Evolutionary conservation across 2,797 vertebrate species (phyloP).

Genomic region (Erithacus rubecula): DNA sequence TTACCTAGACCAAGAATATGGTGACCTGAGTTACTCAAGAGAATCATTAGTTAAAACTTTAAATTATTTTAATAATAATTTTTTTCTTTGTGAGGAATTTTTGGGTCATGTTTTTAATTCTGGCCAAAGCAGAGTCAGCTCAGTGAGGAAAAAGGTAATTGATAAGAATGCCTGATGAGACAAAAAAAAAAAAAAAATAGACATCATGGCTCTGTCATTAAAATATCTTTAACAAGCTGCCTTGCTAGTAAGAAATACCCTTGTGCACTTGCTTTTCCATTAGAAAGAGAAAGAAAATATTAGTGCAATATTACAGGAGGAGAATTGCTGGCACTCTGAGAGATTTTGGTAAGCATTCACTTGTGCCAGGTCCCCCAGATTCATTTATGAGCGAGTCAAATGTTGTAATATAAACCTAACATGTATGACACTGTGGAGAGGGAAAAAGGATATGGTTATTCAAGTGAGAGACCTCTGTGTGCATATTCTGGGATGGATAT

Average conservation of each 20-base stretch:
- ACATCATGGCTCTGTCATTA: not conserved
- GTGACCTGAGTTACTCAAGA: not conserved
- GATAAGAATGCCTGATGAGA: not conserved
- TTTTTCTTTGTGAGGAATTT: not conserved
- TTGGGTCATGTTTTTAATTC: not conserved
- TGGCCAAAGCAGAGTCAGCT: not conserved
- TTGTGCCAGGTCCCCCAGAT: not conserved
- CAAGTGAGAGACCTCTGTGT: not conserved
- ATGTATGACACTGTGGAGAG: not conserved
- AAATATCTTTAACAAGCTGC: not conserved
- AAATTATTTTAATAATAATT: not conserved
- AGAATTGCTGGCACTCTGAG: not conserved
- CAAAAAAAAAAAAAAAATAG: too few relatives aligned
- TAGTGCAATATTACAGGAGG: not conserved
- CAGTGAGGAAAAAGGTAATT: not conserved
- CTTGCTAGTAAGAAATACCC: not conserved
- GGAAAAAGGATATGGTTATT: not conserved
- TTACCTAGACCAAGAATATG: not conserved
- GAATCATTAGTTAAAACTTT: not conserved
- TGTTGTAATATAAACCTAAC: not conserved
- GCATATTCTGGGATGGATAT: not conserved
- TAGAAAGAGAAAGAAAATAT: not conserved
- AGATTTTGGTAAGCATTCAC: not conserved
- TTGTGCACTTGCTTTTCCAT: not conserved
- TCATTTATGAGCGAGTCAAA: not conserved